Conservation (phyloP, 2,888 invertebrate species). For the Eupsilia transversa region DNA sequence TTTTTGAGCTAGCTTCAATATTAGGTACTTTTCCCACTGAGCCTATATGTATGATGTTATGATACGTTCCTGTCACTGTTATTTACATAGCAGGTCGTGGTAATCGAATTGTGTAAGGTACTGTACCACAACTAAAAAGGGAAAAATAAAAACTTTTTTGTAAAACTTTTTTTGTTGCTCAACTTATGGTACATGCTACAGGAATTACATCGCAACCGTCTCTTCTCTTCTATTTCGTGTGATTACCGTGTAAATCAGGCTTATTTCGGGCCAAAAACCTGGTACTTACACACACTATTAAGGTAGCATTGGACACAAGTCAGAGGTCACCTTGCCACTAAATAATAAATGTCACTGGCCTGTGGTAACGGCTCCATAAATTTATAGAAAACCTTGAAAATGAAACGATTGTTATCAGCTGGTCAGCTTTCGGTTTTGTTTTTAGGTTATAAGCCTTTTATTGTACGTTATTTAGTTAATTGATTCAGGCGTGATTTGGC, state of each 20-base stretch:
- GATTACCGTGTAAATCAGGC: too few relatives aligned
- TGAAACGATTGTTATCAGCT: slow-evolving; percentile 44
- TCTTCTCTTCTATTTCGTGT: too few relatives aligned
- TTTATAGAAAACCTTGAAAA: slow-evolving; percentile 36
- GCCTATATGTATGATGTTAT: too few relatives aligned
- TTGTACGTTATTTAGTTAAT: background rate
- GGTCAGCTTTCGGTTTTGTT: background rate
- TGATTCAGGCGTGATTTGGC: too few relatives aligned
- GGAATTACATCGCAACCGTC: background rate
- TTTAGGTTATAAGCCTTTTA: slow-evolving; percentile 1
- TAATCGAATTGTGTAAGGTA: too few relatives aligned
- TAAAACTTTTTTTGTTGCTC: background rate
- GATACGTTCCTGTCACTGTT: too few relatives aligned
- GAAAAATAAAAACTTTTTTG: too few relatives aligned
- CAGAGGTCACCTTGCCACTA: slow-evolving; percentile 43
- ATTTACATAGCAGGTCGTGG: too few relatives aligned
- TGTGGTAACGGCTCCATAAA: slow-evolving; percentile 23
- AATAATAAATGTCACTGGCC: slow-evolving; percentile 24
- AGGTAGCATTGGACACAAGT: slow-evolving; percentile 16
- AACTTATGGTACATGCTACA: background rate
- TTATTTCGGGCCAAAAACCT: background rate
- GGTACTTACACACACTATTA: slow-evolving; percentile 12
- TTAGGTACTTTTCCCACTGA: too few relatives aligned
- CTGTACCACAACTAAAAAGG: too few relatives aligned
- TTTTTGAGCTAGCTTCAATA: too few relatives aligned